Base-by-base conservation (phyloP, 2,113 vertebrate genomes). In the Oxyruncus cristatus region DNA sequence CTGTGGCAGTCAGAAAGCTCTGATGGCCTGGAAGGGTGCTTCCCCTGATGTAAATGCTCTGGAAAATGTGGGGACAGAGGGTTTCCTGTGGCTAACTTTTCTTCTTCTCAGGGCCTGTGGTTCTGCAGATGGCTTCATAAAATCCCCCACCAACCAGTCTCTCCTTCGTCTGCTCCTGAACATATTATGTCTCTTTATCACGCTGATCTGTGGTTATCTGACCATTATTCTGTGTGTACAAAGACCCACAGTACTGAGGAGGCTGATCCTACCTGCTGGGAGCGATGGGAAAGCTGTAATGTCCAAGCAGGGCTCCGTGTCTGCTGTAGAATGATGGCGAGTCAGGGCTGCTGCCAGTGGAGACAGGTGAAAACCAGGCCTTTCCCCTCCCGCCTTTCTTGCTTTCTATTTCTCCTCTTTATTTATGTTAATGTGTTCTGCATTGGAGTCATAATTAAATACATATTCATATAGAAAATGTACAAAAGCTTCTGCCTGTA, bases 401-500 rank as follows among this genome's bases (percentile, higher is more conserved):
- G 93, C 88, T 58, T 95, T 92, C 79, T 85, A n/a, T 67, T 92
- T 95, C 85, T 77, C 87, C 91, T 89, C 35, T 94, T 97, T 96
- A 96, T 97, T 97, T 97, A 96, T 96, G 91, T 97, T 97, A 95
- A 94, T 97, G 89, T 23, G 86, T 76, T 96, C 96, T 70, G 67
- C 66, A 71, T 73, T 52, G 52, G 84, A 52, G 75, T 72, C 88
- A 89, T 96, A 95, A 95, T 93, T 80, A 94, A 97, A 94, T 83
- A 90, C 84, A 96, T 96, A 96, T 95, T 96, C 77, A 93, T 46
- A 83, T 30, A 71, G 90, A 81, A 53, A 76, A 92, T 58, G 80
- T 94, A 93, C 90, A 61, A 71, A 71, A 95, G 93, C 96, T 65
- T 41, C 87, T 94, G 81, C 73, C 79, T 88, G 81, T 67, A 70